Percentiles rank a stretch among this genome's conserved stretches.
These are phyloP conservation scores for Harpagus bidentatus DNA, from an alignment of 2,113 vertebrate genomes.

Conservation along the genomic window DNA sequence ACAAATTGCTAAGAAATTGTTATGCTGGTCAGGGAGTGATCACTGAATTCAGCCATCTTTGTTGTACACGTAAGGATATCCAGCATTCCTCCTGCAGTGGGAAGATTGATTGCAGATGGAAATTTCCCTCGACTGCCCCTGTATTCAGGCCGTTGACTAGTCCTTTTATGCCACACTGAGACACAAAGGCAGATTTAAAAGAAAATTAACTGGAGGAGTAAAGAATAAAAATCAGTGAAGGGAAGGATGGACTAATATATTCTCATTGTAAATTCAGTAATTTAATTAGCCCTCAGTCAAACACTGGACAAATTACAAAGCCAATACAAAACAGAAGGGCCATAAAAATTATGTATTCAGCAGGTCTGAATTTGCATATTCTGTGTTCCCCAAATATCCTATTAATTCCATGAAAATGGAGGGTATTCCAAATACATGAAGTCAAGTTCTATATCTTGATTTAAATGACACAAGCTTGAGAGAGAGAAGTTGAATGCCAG, in stretches of 20 bases:
- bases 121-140: not conserved
- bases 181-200: not conserved
- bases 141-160: not conserved
- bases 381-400: not conserved
- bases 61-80: not conserved
- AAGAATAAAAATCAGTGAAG: slow-evolving; percentile 25
- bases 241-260: not conserved
- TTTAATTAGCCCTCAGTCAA: slow-evolving; percentile 26
- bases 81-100: not conserved
- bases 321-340: slow-evolving; percentile 4
- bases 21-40: not conserved
- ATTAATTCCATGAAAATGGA: not conserved
- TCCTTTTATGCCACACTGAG: not conserved
- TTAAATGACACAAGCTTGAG: not conserved
- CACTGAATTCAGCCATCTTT: not conserved
- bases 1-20: not conserved
- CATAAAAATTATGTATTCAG: not conserved
- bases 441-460: not conserved
- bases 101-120: not conserved
- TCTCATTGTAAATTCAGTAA: slow-evolving; percentile 15
- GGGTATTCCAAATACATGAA: not conserved
- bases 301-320: slow-evolving; percentile 2
- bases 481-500: not conserved
- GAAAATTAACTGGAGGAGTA: slow-evolving; percentile 12
- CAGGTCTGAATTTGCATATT: not conserved